Evolutionary conservation across 2,888 invertebrate genomes (phyloP).

Genomic region (Megaustenia siamemsis): DNA sequence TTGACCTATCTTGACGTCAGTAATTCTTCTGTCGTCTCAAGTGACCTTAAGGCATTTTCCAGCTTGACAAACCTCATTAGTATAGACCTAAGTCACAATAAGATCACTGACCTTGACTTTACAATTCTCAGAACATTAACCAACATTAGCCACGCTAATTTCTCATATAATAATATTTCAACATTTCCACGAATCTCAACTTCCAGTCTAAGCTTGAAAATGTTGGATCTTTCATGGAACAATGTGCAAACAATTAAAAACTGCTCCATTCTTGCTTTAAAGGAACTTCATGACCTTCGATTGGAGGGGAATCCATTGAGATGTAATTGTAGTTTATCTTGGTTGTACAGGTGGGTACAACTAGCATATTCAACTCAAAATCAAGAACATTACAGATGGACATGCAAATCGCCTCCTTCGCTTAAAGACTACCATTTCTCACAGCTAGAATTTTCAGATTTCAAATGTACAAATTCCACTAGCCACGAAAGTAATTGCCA

Average conservation of each 20-base stretch:
- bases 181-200: neutral
- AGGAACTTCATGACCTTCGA: neutral
- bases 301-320: constrained; percentile 33
- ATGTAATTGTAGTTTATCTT: constrained; percentile 31
- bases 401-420: neutral
- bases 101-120: constrained; percentile 1
- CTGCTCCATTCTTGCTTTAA: constrained; percentile 24
- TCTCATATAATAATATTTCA: constrained; percentile 42
- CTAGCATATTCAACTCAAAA: neutral
- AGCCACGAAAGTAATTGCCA: neutral
- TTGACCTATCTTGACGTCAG: neutral
- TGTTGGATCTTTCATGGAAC: constrained; percentile 43
- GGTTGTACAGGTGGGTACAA: constrained; percentile 41
- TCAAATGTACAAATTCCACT: constrained; percentile 11
- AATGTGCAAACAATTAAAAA: neutral
- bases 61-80: neutral
- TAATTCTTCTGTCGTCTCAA: neutral
- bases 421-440: neutral
- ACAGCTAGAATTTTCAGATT: constrained; percentile 32
- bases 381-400: constrained; percentile 6
- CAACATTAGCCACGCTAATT: neutral
- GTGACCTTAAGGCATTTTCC: neutral
- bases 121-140: neutral
- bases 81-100: constrained; percentile 16
- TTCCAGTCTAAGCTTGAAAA: neutral